Base-by-base conservation (phyloP, 2,113 vertebrate species). In the Pleuronectes platessa region DNA sequence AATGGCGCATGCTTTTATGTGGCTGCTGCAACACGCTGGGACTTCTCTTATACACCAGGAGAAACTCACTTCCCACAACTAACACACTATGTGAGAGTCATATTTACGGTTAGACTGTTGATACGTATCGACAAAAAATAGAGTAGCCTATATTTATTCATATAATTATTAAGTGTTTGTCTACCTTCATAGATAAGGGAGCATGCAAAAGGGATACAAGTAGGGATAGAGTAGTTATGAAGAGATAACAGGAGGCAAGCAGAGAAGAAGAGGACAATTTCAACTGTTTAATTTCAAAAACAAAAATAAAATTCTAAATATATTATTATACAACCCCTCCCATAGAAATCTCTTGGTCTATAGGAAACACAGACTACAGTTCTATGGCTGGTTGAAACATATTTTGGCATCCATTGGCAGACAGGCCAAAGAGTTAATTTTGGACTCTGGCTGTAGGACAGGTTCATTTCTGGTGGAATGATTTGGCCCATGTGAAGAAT, bases 391-490 rank as follows among this genome's bases (percentile, higher is more conserved):
- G 51, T 54, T 54, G 6, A 54, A 54, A 8, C 9, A n/a, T 24
- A 23, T 21, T 56, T 56, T 26, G 23, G 12, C 56, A 27, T 3
- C 27, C 4, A 24, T 56, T 26, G 23, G 12, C 56, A 27, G 11
- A 58, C 4, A 24, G 21, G 14, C 21, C 13, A 27, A 27, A 58
- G 20, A 58, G 23, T 14, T 26, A 24, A 24, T 24, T 17, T 58
- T 27, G 56, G 23, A n/a, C 24, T 1, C 14, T 55, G 53, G 56
- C 54, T 9, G 61, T 12, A 53, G n/a, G 40, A 71, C 59, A 14
- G 40, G 40, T 73, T 72, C 35, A 73, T 42, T 55, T 49, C 27
- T 37, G 4, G 42, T 72, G 61, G 68, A 68, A 79, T 42, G 47
- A 53, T 62, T 73, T 40, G 59, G 58, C 20, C 67, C 54, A 26